These are phyloP conservation scores for Drosophila eugracilis DNA, from an alignment of 1,140 invertebrate species.

Conservation along the genomic window DNA sequence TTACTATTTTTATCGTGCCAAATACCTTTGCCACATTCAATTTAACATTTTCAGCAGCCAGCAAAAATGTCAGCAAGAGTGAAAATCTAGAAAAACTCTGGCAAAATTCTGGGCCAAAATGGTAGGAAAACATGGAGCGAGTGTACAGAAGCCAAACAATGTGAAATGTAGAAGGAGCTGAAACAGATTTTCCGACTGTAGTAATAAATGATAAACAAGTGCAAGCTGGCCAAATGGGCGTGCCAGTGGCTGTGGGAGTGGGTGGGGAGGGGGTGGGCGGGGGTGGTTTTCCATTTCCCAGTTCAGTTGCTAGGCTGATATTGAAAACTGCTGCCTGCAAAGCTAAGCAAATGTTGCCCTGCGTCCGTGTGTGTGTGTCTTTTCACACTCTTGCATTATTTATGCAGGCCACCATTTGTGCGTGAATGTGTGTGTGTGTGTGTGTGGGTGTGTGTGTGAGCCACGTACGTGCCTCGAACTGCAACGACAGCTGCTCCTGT, in stretches of 20 bases:
- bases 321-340: slow-evolving; percentile 52
- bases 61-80: slow-evolving; percentile 25
- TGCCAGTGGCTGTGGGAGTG: not conserved
- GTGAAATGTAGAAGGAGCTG: slow-evolving; percentile 42
- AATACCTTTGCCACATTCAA: slow-evolving; percentile 51
- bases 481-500: slow-evolving; percentile 54
- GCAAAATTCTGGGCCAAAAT: not conserved
- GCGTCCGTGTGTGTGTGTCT: slow-evolving; percentile 24
- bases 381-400: slow-evolving; percentile 55
- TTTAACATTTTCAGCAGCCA: slow-evolving; percentile 38
- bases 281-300: not conserved
- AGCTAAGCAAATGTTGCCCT: slow-evolving; percentile 38
- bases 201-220: slow-evolving; percentile 79
- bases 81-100: slow-evolving; percentile 46
- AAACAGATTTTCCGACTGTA: slow-evolving; percentile 68
- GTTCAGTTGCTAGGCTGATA: slow-evolving; percentile 52
- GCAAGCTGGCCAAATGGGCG: slow-evolving; percentile 63
- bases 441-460: slow-evolving; percentile 6
- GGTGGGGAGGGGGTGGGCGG: not conserved
- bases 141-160: slow-evolving; percentile 41
- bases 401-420: slow-evolving; percentile 31
- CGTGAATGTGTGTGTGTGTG: slow-evolving; percentile 17
- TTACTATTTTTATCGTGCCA: slow-evolving; percentile 38
- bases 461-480: slow-evolving; percentile 65
- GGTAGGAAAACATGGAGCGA: slow-evolving; percentile 3